Evolutionary conservation across 2,888 invertebrate genomes (phyloP).

Genomic region (Spisula subtruncata): DNA sequence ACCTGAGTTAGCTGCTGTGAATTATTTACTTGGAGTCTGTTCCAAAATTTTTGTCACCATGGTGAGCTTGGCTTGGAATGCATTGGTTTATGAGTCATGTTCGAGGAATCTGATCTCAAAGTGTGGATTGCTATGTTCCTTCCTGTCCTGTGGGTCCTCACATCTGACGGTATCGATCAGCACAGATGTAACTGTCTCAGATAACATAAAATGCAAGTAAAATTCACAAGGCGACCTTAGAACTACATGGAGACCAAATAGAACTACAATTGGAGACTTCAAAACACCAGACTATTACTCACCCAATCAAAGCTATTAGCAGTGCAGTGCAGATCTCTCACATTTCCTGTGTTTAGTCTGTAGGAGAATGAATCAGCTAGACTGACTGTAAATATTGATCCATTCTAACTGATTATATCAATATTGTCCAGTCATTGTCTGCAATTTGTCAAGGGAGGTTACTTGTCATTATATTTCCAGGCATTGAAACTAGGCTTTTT

Average conservation of each 20-base stretch:
- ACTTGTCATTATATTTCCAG: not conserved
- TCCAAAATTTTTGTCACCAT: not conserved
- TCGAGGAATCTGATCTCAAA: not conserved
- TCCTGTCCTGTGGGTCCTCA: not conserved
- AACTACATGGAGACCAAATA: too few relatives aligned
- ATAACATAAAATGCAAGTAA: not conserved
- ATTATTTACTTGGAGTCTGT: not conserved
- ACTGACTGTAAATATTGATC: not conserved
- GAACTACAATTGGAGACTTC: too few relatives aligned
- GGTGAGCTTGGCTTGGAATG: not conserved
- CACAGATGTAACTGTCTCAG: not conserved
- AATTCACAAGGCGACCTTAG: not conserved
- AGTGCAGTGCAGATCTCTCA: not conserved
- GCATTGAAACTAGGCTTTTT: too few relatives aligned
- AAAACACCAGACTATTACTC: slow-evolving; percentile 17
- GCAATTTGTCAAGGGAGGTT: not conserved
- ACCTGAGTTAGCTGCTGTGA: not conserved
- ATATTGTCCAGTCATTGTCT: slow-evolving; percentile 9
- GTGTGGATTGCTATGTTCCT: not conserved
- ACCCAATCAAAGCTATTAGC: not conserved
- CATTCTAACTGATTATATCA: not conserved
- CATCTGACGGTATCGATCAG: not conserved
- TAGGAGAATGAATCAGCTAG: not conserved
- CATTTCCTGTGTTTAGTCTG: not conserved
- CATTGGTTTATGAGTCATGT: not conserved